Evolutionary conservation across 2,888 invertebrate genomes (phyloP).

Genomic region (Temnothorax rugatulus): DNA sequence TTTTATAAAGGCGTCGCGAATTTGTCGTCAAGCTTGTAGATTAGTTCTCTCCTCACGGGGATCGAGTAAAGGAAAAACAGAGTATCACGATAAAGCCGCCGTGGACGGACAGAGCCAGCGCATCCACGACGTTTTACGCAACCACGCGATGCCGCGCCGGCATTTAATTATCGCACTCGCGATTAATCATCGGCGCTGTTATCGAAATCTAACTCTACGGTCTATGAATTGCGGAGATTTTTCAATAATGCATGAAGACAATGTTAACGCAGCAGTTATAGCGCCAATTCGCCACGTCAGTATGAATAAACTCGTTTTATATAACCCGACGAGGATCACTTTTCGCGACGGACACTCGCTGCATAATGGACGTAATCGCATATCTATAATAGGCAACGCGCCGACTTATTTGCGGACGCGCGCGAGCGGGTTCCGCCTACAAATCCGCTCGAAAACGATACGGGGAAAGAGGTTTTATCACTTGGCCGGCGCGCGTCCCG

Average conservation of each 20-base stretch:
- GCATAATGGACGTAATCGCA: conserved; percentile 55
- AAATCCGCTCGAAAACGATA: conserved; percentile 64
- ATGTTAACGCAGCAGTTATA: conserved; percentile 6
- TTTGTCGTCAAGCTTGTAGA: conserved; percentile 19
- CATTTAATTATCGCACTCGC: conserved; percentile 10
- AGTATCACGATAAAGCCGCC: neutral
- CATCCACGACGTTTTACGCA: neutral
- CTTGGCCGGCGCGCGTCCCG: conserved; percentile 48
- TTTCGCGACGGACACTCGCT: conserved; percentile 25
- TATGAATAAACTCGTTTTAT: conserved; percentile 25
- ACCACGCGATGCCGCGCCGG: neutral
- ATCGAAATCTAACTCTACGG: neutral
- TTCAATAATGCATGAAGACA: conserved; percentile 30
- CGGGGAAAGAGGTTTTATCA: conserved; percentile 63
- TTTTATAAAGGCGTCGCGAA: neutral
- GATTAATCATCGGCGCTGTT: conserved; percentile 20
- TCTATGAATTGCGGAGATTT: neutral
- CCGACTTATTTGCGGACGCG: conserved; percentile 56
- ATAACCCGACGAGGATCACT: neutral
- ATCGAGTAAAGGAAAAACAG: neutral
- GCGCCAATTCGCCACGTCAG: neutral
- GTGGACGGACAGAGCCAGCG: too few relatives aligned
- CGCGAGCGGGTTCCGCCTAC: conserved; percentile 68
- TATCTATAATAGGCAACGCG: conserved; percentile 61
- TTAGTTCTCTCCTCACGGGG: neutral